Conservation (phyloP, 2,113 vertebrate species). For the Fukomys damarensis region DNA sequence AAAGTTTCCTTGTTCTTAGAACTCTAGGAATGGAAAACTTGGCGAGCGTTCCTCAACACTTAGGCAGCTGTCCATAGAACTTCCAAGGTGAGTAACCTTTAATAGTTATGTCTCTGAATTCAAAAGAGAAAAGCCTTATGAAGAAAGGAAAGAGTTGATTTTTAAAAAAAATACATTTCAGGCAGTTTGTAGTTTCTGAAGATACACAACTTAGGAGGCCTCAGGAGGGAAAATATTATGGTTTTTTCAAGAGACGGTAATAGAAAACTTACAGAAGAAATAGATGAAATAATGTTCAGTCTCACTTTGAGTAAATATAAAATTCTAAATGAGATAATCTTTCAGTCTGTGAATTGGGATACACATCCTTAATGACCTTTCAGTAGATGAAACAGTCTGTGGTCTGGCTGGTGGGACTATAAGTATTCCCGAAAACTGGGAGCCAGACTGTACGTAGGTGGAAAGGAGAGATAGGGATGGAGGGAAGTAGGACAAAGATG, state of each 20-base stretch:
- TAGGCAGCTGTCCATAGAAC: not conserved
- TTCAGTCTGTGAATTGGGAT: not conserved
- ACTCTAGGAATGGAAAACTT: not conserved
- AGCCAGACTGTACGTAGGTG: not conserved
- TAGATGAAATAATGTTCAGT: not conserved
- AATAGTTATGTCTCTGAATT: conserved; percentile 8
- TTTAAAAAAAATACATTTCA: not conserved
- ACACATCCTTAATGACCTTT: not conserved
- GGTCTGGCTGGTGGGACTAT: not conserved
- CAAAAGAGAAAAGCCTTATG: not conserved
- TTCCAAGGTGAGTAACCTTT: not conserved
- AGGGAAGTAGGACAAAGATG: not conserved
- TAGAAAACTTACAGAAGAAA: not conserved
- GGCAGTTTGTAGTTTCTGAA: not conserved
- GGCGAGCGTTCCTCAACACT: not conserved
- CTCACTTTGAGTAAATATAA: not conserved
- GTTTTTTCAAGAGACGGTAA: not conserved
- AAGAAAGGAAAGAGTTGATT: not conserved
- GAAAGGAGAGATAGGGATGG: not conserved
- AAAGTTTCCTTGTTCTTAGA: not conserved
- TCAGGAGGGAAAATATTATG: not conserved
- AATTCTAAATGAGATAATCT: conserved; percentile 5
- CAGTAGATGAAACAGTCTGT: not conserved
- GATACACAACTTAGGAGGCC: not conserved
- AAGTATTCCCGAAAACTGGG: not conserved